phyloP scores from a whole-genome alignment of 2,888 invertebrate genomes.

The Chelonus formosanus region DNA sequence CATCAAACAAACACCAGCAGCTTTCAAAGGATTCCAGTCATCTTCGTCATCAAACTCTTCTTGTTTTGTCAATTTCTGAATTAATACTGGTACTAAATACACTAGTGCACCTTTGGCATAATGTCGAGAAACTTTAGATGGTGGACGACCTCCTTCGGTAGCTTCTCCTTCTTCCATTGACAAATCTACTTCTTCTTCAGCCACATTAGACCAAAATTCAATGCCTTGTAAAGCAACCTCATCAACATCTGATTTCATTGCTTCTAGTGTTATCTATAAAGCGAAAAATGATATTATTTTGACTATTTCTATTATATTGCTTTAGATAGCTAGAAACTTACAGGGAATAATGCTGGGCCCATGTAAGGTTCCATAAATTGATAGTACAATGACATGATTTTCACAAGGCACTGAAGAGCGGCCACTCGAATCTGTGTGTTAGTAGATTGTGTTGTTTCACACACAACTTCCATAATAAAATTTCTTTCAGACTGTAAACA shows the following conservation, averaged over 20 bases:
- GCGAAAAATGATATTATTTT: not conserved
- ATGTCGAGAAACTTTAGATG: slow-evolving; percentile 89
- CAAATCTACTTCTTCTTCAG: slow-evolving; percentile 98
- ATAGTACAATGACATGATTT: slow-evolving; percentile 98
- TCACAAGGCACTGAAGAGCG: slow-evolving; percentile 96
- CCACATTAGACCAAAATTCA: slow-evolving; percentile 99
- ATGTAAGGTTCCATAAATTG: slow-evolving; percentile 99
- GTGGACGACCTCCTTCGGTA: slow-evolving; percentile 90
- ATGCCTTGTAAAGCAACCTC: slow-evolving; percentile 98
- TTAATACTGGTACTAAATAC: slow-evolving; percentile 91
- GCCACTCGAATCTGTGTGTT: slow-evolving; percentile 95
- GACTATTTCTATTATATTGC: not conserved
- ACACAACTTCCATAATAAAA: slow-evolving; percentile 99
- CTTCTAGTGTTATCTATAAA: slow-evolving; percentile 88
- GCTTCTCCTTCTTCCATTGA: slow-evolving; percentile 95
- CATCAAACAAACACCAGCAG: slow-evolving; percentile 99
- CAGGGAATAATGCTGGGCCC: slow-evolving; percentile 95
- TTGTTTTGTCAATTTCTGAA: slow-evolving; percentile 94
- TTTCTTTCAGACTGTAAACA: slow-evolving; percentile 82
- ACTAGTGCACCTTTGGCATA: slow-evolving; percentile 99
- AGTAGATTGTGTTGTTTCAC: slow-evolving; percentile 95
- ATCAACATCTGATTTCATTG: slow-evolving; percentile 97
- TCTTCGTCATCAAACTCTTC: slow-evolving; percentile 98
- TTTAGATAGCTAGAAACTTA: slow-evolving; percentile 58
- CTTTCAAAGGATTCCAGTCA: slow-evolving; percentile 99